Evolutionary conservation across 1,140 invertebrate genomes (phyloP), one percentile per base, ranked within the genome.

Genomic region (Leptopilina boulardi): DNA sequence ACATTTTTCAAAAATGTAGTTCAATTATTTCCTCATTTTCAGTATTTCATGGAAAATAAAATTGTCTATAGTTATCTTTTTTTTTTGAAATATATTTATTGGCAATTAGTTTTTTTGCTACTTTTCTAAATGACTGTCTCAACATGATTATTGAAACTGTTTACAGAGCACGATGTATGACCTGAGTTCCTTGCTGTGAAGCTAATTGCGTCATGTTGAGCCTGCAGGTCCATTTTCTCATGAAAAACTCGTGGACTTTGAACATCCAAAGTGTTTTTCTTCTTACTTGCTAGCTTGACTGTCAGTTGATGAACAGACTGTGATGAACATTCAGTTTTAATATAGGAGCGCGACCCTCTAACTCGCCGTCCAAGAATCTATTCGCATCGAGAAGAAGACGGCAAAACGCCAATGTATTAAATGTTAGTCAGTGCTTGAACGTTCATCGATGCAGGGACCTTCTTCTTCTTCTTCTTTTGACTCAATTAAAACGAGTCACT

Each of bases 291-390:
- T 38, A 8, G 26, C 5, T 30, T 15, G 59, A 4, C 23, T 66
- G 59, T 66, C 59, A 66, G 59, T 30, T 66, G 59, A 66, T 66
- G 59, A 30, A 66, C 59, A 30, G 19, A 15, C 59, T 66, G 26
- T 66, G 59, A 66, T 66, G 59, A 66, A 30, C 26, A 66, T 66
- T 30, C 23, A 30, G 23, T 66, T 66, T 66, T 66, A 66, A 66
- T 66, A 66, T 66, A 66, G 59, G 59, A 66, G 23, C 59, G 59
- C 59, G 59, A 66, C 59, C 59, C 59, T 38, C 34, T 66, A 66
- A 66, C 59, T 30, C 59, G 3, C 11, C 23, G 59, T 66, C 59
- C 59, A 66, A 66, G 59, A n/a, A 66, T 66, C 59, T 66, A 66
- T 66, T 66, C 59, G 59, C 59, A 66, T 66, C 59, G 23, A 6